phyloP scores from a whole-genome alignment of 2,797 vertebrate species.

The Rostrhamus sociabilis region DNA sequence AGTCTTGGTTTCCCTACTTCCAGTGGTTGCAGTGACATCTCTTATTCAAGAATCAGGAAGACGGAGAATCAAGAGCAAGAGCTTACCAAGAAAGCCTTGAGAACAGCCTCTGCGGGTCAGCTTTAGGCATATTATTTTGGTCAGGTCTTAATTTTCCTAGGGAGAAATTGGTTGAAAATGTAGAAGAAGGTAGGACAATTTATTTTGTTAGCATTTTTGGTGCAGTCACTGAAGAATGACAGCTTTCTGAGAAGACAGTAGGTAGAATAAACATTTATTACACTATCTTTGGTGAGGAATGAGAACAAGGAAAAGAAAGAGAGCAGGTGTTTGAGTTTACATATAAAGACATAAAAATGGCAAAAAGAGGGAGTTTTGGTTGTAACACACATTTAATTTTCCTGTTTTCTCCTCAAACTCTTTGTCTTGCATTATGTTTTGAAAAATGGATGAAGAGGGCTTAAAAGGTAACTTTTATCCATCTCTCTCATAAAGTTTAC shows the following conservation, averaged over 20 bases:
- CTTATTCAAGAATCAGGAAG: not conserved
- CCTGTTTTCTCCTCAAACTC: not conserved
- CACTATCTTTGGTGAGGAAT: not conserved
- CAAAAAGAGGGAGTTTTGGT: not conserved
- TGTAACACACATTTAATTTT: not conserved
- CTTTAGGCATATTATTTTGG: not conserved
- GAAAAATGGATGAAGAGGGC: not conserved
- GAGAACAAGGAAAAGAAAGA: not conserved
- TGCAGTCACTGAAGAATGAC: not conserved
- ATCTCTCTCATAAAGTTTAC: not conserved
- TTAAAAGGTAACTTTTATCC: not conserved
- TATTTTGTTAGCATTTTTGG: not conserved
- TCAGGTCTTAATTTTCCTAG: not conserved
- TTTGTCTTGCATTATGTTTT: not conserved
- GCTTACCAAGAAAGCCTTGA: not conserved
- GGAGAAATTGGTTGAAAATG: not conserved
- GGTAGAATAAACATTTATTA: not conserved
- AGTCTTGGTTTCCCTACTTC: not conserved
- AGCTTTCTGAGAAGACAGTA: not conserved
- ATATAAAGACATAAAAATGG: not conserved
- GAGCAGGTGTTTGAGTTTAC: not conserved
- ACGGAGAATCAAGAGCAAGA: not conserved
- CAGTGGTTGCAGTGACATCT: not conserved
- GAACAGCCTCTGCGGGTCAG: not conserved
- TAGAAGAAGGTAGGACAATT: not conserved